Conservation (phyloP, 2,113 vertebrate genomes). For the Thunnus thynnus region DNA sequence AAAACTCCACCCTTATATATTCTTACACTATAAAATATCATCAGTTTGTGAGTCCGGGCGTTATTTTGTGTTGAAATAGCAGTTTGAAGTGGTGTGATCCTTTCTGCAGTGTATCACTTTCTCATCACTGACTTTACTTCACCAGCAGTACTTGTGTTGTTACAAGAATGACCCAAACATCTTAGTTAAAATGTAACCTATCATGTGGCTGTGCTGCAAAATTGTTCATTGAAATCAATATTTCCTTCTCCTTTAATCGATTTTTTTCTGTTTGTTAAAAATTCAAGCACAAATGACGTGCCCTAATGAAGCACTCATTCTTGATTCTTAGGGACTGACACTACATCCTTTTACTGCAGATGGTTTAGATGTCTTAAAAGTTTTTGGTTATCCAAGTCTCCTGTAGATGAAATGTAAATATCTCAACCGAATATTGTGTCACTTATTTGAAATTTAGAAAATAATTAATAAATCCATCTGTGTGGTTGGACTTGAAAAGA, state of each 20-base stretch:
- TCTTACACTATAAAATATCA: constrained; percentile 30
- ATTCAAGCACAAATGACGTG: constrained; percentile 7
- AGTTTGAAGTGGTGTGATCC: constrained; percentile 1
- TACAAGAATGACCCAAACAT: neutral
- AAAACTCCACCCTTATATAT: constrained; percentile 21
- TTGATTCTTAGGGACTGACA: neutral
- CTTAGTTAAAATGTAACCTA: neutral
- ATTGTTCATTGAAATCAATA: constrained; percentile 20
- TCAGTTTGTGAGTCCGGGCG: constrained; percentile 34
- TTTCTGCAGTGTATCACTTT: neutral
- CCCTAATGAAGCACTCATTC: constrained; percentile 4
- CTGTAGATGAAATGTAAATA: neutral
- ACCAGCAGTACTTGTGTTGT: neutral
- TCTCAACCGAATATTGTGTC: neutral
- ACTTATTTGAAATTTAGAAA: neutral
- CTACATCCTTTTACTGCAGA: neutral
- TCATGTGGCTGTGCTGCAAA: neutral
- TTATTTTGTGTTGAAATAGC: constrained; percentile 26
- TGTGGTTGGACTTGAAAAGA: neutral
- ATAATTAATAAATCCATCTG: neutral
- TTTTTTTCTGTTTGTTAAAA: constrained; percentile 5
- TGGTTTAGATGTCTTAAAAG: constrained; percentile 8
- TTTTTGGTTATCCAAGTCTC: neutral
- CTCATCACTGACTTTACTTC: neutral
- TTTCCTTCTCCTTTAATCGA: neutral